A percentile compares a stretch with the other conserved stretches of the same genome.
These are phyloP conservation scores for Typhlichthys eigenmanni DNA, from an alignment of 2,797 vertebrate species.

Conservation along the genomic window DNA sequence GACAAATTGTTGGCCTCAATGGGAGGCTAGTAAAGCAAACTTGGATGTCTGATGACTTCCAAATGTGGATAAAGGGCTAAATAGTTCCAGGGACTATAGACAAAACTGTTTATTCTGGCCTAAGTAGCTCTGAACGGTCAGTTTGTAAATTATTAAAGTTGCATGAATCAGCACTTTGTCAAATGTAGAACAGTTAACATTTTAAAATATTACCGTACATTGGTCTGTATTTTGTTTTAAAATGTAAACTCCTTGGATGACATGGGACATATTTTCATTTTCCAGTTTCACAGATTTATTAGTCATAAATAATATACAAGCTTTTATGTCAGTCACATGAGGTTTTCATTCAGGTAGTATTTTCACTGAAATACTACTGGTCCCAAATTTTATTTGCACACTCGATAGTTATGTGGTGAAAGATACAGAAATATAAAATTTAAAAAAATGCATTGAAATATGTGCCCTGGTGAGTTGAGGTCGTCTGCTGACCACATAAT, in stretches of 20 bases:
- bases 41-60: conserved; percentile 69
- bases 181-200: background rate
- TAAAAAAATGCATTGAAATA: conserved; percentile 45
- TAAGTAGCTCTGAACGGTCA: conserved; percentile 34
- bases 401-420: conserved; percentile 22
- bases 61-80: conserved; percentile 57
- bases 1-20: conserved; percentile 56
- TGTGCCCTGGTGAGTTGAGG: conserved; percentile 69
- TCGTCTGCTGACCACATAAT: conserved; percentile 39
- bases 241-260: no score
- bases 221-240: background rate
- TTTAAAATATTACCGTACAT: background rate
- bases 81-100: conserved; percentile 54
- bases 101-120: conserved; percentile 62
- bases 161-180: conserved; percentile 26
- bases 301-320: conserved; percentile 32
- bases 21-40: conserved; percentile 61
- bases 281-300: no score
- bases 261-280: no score
- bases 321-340: conserved; percentile 12
- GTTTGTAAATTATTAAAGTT: conserved; percentile 51
- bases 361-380: conserved; percentile 29
- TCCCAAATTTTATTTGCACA: conserved; percentile 67
- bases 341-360: conserved; percentile 29
- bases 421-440: conserved; percentile 14